A percentile compares a stretch with the other conserved stretches of the same genome.
Conservation (phyloP, 2,113 vertebrate species). For the Eptesicus fuscus region DNA sequence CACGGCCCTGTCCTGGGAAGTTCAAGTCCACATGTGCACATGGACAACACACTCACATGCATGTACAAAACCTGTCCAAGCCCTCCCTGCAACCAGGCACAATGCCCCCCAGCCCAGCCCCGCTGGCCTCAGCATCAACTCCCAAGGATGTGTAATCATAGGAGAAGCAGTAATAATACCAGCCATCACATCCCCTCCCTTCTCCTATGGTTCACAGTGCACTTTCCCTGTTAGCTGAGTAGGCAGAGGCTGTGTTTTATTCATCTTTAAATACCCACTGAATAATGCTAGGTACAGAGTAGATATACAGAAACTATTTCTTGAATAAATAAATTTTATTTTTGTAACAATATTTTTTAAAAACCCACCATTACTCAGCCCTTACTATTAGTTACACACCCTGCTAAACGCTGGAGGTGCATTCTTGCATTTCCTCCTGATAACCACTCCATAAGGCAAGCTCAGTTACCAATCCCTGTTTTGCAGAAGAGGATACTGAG, state of each 20-base stretch:
- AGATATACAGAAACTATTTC: not conserved
- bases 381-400: not conserved
- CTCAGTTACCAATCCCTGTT: not conserved
- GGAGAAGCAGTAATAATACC: not conserved
- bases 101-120: not conserved
- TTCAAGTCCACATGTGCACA: not conserved
- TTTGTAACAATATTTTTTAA: not conserved
- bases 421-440: too few species aligned
- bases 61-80: not conserved
- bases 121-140: fast-evolving
- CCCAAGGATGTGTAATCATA: not conserved
- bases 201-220: not conserved
- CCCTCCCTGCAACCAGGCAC: not conserved
- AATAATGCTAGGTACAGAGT: not conserved
- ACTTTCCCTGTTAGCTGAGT: not conserved
- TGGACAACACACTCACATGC: not conserved
- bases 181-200: not conserved
- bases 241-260: not conserved
- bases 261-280: not conserved
- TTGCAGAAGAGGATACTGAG: not conserved
- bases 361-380: not conserved
- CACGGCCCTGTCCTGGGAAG: not conserved
- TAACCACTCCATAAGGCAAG: fast-evolving
- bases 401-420: not conserved
- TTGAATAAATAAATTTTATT: not conserved